A percentile compares a stretch with the other conserved stretches of the same genome.
These are phyloP conservation scores for Amblyjoppa fuscipennis DNA, from an alignment of 2,888 invertebrate species.

Conservation along the genomic window DNA sequence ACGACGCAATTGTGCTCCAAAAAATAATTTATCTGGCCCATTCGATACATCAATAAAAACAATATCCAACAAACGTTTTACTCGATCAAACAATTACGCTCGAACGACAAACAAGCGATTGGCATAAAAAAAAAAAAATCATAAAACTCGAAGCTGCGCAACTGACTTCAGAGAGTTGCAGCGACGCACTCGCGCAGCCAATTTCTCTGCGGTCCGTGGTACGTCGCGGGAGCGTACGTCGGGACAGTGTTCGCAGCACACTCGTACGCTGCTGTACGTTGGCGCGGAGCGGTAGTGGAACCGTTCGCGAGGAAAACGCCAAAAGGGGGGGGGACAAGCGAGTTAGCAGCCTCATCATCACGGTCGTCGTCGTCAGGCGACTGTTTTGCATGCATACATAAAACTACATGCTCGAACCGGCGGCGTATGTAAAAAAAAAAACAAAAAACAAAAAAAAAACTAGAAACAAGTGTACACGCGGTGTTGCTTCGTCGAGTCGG, in stretches of 20 bases:
- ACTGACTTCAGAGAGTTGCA: too few species aligned
- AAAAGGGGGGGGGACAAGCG: conserved; percentile 2
- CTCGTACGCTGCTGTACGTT: conserved; percentile 62
- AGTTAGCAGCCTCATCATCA: conserved; percentile 26
- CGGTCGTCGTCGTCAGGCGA: conserved; percentile 35
- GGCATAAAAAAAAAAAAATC: too few species aligned
- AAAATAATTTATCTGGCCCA: too few species aligned
- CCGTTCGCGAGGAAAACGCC: conserved; percentile 23
- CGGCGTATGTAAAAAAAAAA: background rate
- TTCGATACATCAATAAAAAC: too few species aligned
- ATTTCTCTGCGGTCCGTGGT: background rate
- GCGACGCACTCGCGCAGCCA: background rate
- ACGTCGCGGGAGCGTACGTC: conserved; percentile 33
- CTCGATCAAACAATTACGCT: too few species aligned
- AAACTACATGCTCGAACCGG: background rate
- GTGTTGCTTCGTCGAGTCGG: conserved; percentile 25
- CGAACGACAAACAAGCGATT: too few species aligned
- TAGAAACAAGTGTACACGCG: conserved; percentile 19
- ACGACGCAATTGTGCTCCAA: too few species aligned
- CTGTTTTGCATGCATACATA: background rate
- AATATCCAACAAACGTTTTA: too few species aligned
- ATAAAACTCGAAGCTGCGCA: too few species aligned
- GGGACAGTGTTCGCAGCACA: conserved; percentile 66
- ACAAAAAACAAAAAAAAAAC: background rate
- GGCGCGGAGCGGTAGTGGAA: conserved; percentile 35